Percentiles rank a stretch among this genome's conserved stretches.
Evolutionary conservation across 2,888 invertebrate genomes (phyloP).

Genomic region (Caenorhabditis zanzibari): DNA sequence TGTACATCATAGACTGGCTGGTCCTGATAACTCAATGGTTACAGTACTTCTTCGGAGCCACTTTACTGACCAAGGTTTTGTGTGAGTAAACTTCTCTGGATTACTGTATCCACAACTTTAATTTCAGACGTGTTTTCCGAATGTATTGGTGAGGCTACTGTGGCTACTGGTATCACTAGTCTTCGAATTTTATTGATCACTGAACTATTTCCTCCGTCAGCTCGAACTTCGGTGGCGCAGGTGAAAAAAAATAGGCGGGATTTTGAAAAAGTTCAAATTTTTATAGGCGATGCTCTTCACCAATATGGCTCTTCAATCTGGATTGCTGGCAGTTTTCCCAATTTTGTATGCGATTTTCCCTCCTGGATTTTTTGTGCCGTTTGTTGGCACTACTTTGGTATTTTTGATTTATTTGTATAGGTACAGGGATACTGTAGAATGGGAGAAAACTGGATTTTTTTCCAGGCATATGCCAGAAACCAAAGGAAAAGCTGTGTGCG

Average conservation of each 20-base stretch:
- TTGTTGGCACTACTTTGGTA: slow-evolving; percentile 36
- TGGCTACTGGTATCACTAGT: slow-evolving; percentile 35
- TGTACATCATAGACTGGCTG: slow-evolving; percentile 4
- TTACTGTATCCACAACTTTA: neutral
- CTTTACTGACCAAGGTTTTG: slow-evolving; percentile 7
- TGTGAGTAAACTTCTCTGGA: neutral
- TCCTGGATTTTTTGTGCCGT: slow-evolving; percentile 53
- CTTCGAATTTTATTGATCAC: slow-evolving; percentile 44
- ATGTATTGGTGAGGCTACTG: slow-evolving; percentile 22
- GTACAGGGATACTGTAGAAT: neutral
- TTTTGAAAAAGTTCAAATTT: too few relatives aligned
- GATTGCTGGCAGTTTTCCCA: slow-evolving; percentile 43
- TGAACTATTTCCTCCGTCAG: slow-evolving; percentile 64
- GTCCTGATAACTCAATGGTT: slow-evolving; percentile 6
- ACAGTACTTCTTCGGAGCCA: slow-evolving; percentile 1
- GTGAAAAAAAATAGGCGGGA: too few relatives aligned
- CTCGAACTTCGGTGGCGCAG: slow-evolving; percentile 64
- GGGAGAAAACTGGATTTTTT: neutral
- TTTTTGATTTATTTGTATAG: slow-evolving; percentile 24
- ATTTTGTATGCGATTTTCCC: slow-evolving; percentile 51
- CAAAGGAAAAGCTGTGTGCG: slow-evolving; percentile 10
- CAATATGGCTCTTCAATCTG: slow-evolving; percentile 13
- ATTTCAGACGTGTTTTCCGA: slow-evolving; percentile 54
- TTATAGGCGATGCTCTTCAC: slow-evolving; percentile 45
- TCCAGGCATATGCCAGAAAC: slow-evolving; percentile 32